These are phyloP conservation scores for Magallana gigas DNA, from an alignment of 1,140 invertebrate genomes.

Conservation along the genomic window DNA sequence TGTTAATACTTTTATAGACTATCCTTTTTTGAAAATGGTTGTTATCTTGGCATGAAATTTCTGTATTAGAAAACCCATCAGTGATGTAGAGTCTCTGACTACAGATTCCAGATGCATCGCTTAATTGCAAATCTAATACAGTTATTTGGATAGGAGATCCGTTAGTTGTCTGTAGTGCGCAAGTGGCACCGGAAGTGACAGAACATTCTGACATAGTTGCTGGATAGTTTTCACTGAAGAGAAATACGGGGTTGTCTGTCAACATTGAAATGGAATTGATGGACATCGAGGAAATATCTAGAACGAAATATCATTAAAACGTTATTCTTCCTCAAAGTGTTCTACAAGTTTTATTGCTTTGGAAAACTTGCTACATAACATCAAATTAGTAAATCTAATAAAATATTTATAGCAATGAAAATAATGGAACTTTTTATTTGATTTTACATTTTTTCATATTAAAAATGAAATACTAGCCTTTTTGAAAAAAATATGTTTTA, in stretches of 20 bases:
- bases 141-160: conserved; percentile 1
- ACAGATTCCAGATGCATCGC: neutral
- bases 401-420: too few species aligned
- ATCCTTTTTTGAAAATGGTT: neutral
- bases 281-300: neutral
- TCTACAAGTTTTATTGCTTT: too few species aligned
- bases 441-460: too few species aligned
- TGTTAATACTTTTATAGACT: neutral
- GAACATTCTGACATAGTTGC: conserved; percentile 5
- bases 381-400: too few species aligned
- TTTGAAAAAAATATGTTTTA: too few species aligned
- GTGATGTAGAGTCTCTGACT: neutral
- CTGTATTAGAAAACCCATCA: neutral
- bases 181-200: conserved; percentile 1
- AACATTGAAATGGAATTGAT: neutral
- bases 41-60: neutral
- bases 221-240: conserved; percentile 7
- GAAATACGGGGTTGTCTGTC: neutral
- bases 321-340: too few species aligned
- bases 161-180: neutral
- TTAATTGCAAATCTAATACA: neutral
- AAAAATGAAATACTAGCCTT: too few species aligned
- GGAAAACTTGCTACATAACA: too few species aligned
- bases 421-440: too few species aligned
- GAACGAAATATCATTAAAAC: neutral